Percentiles rank a stretch among this genome's conserved stretches.
These are phyloP conservation scores for Galerucella calmariensis DNA, from an alignment of 2,888 invertebrate species.

Conservation along the genomic window DNA sequence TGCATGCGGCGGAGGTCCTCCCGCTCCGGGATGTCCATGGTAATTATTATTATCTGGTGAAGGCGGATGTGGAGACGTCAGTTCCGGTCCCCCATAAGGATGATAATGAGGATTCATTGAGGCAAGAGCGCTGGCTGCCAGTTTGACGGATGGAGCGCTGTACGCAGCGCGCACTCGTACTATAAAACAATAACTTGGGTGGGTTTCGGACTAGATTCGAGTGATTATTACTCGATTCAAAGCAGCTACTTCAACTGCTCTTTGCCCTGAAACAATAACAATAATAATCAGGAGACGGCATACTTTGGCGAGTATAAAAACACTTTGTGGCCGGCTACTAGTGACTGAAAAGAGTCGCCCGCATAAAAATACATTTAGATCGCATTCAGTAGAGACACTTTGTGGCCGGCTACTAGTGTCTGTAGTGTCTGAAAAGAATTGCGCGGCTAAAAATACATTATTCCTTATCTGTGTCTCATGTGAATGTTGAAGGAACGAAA, in stretches of 20 bases:
- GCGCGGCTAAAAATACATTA: too few relatives aligned
- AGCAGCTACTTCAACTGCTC: constrained; percentile 23
- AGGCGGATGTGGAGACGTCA: constrained; percentile 81
- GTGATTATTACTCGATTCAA: background rate
- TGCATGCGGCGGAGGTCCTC: constrained; percentile 63
- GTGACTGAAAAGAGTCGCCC: too few relatives aligned
- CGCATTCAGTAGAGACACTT: too few relatives aligned
- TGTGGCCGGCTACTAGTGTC: too few relatives aligned
- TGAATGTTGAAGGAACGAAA: too few relatives aligned
- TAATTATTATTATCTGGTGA: constrained; percentile 80
- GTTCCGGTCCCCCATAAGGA: constrained; percentile 78
- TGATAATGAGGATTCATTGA: constrained; percentile 94
- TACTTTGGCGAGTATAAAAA: too few relatives aligned
- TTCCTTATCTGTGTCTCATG: too few relatives aligned
- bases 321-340: too few relatives aligned
- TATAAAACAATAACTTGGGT: constrained; percentile 8
- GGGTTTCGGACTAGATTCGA: constrained; percentile 21
- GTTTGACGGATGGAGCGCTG: constrained; percentile 73
- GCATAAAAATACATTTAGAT: too few relatives aligned
- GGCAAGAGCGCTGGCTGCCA: constrained; percentile 85
- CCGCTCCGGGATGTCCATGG: constrained; percentile 64
- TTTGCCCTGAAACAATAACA: constrained; percentile 20
- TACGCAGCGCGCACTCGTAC: constrained; percentile 48
- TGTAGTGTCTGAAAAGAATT: too few relatives aligned
- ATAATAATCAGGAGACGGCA: background rate